Evolutionary conservation across 2,113 vertebrate genomes (phyloP).

Genomic region (Saguinus imperator): DNA sequence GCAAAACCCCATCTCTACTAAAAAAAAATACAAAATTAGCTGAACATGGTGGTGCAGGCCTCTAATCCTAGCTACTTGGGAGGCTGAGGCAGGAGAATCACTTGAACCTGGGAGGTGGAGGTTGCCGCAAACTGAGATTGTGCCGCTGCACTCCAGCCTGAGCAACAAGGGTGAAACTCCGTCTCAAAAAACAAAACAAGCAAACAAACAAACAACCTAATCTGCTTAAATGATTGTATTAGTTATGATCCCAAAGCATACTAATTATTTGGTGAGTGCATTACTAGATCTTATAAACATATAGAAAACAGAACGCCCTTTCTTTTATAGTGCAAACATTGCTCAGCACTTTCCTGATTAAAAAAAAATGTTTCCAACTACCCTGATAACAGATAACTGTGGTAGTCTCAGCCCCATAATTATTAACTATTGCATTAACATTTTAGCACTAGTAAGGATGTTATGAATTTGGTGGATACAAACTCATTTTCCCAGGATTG

Average conservation of each 20-base stretch:
- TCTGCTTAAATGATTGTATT: slow-evolving; percentile 18
- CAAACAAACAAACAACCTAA: no score
- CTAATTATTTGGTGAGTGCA: not conserved
- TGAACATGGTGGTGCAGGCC: no score
- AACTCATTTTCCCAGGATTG: not conserved
- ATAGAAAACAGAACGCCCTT: not conserved
- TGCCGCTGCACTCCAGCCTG: no score
- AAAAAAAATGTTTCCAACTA: not conserved
- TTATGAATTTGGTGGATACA: not conserved
- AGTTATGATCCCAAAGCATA: slow-evolving; percentile 4
- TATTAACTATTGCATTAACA: not conserved
- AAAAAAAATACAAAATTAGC: no score
- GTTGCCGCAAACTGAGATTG: no score
- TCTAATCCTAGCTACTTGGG: no score
- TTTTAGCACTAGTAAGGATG: not conserved
- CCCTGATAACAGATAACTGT: not conserved
- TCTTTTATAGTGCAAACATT: not conserved
- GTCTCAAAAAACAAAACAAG: no score
- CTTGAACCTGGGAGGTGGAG: no score
- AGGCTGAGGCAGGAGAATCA: no score
- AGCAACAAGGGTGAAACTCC: no score
- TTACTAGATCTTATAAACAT: not conserved
- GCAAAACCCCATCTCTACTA: no score
- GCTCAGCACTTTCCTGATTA: not conserved
- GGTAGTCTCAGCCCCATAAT: not conserved